These are phyloP conservation scores for Harpalus rufipes DNA, from an alignment of 2,888 invertebrate species.

Conservation along the genomic window DNA sequence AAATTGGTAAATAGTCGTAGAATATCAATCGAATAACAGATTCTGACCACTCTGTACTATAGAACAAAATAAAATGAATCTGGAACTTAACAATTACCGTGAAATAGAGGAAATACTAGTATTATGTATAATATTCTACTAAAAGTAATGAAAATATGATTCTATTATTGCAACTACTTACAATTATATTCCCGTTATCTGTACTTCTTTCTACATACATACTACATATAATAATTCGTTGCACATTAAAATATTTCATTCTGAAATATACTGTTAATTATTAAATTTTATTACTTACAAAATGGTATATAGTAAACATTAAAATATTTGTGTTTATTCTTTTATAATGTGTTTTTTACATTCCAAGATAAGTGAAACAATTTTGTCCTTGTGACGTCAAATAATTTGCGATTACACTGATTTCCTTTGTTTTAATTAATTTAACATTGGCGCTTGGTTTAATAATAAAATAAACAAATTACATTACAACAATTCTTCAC, in stretches of 20 bases:
- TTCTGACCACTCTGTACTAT: no score
- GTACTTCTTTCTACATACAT: not conserved
- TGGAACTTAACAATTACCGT: no score
- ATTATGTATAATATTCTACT: no score
- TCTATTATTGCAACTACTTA: not conserved
- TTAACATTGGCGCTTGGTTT: slow-evolving; percentile 27
- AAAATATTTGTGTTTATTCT: slow-evolving; percentile 33
- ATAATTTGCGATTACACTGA: slow-evolving; percentile 37
- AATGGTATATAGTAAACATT: slow-evolving; percentile 17
- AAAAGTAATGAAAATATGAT: no score
- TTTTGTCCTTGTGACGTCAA: slow-evolving; percentile 38
- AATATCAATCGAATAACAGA: no score
- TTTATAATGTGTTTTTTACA: slow-evolving; percentile 38
- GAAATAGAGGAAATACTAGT: no score
- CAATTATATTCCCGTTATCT: not conserved
- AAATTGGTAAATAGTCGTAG: no score
- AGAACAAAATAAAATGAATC: no score
- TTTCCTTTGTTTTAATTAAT: slow-evolving; percentile 47
- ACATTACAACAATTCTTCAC: slow-evolving; percentile 19
- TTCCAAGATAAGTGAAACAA: slow-evolving; percentile 24
- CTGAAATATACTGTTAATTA: not conserved
- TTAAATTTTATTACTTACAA: not conserved
- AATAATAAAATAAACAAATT: slow-evolving; percentile 1
- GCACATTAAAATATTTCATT: slow-evolving; percentile 1
- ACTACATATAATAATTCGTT: not conserved